Evolutionary conservation across 2,113 vertebrate genomes (phyloP), one percentile per base, ranked within the genome.

Genomic region (Leptobrachium leishanense): DNA sequence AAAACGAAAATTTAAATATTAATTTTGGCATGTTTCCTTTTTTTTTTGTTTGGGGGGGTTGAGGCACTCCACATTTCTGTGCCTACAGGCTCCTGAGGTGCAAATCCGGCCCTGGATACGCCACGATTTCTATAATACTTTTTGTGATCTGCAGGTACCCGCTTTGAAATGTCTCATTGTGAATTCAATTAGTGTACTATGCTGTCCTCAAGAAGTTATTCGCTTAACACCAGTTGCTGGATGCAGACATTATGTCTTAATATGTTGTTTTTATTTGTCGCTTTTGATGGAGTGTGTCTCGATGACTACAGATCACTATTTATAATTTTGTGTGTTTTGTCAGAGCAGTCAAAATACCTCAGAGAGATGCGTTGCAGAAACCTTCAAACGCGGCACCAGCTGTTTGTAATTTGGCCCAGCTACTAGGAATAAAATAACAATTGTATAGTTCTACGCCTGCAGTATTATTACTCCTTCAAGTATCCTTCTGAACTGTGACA

Each of bases 331-430:
- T 54, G 74, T 78, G 82, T 86, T 80, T 82, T 73, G 72, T 85
- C 77, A 84, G 86, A 82, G 83, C 74, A 86, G 84, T 68, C 87
- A 85, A 87, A 4, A 3, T 82, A 86, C 82, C 84, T 88, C 74
- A 53, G 82, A 85, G 87, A 86, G 69, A 87, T 87, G 72, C 50
- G 73, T 76, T 89, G 82, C 84, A 62, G 85, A 83, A 83, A 73
- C 81, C 82, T 85, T 85, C 83, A 83, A 85, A 20, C 68, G 57
- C 76, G 64, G 81, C 46, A 5, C 82, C 86, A 87, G 85, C 83
- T 90, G 86, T 86, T 85, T 84, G 88, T 82, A 85, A 86, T 90
- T 89, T 86, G 75, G 54, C 82, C 86, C 84, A 62, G 69, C 84
- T 84, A 76, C 84, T 81, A 82, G 83, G 79, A 86, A 80, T 67